Conservation (phyloP, 35 echinoderm and acorn worm genomes). For the Strongylocentrotus purpuratus region DNA sequence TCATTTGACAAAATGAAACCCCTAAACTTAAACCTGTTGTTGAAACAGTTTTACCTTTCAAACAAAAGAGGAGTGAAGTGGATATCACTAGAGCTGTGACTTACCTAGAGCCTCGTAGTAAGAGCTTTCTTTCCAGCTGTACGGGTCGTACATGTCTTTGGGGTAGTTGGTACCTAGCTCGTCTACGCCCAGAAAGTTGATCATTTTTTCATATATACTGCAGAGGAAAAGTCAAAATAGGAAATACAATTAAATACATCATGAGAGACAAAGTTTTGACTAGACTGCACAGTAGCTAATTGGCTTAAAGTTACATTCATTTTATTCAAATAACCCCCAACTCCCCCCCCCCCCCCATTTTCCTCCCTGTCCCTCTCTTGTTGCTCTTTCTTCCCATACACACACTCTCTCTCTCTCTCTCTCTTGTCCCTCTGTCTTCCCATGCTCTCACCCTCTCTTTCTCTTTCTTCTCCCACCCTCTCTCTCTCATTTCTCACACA, state of each 20-base stretch:
- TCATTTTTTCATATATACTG: conserved; percentile 97
- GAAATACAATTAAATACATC: neutral
- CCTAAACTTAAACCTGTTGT: too few relatives aligned
- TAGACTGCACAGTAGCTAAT: neutral
- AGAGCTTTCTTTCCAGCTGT: conserved; percentile 85
- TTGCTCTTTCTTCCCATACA: too few relatives aligned
- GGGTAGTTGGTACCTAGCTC: conserved; percentile 89
- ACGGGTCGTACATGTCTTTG: conserved; percentile 82
- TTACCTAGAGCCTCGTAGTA: conserved; percentile 94
- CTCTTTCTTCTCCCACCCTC: conserved; percentile 45
- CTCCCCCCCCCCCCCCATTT: too few relatives aligned
- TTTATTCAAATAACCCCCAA: neutral
- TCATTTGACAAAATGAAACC: too few relatives aligned
- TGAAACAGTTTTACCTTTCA: too few relatives aligned
- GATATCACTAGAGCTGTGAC: neutral
- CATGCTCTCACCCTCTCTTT: conserved; percentile 50
- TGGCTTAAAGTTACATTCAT: neutral
- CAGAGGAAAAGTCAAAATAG: neutral
- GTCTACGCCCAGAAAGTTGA: conserved; percentile 76
- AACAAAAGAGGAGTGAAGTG: too few relatives aligned
- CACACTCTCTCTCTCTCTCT: too few relatives aligned
- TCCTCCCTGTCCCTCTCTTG: neutral
- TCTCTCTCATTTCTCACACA: too few relatives aligned
- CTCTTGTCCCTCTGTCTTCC: too few relatives aligned
- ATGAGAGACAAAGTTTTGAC: neutral